These are phyloP conservation scores for Chaetogeoica ovagalla DNA, from an alignment of 2,888 invertebrate genomes.

Conservation along the genomic window DNA sequence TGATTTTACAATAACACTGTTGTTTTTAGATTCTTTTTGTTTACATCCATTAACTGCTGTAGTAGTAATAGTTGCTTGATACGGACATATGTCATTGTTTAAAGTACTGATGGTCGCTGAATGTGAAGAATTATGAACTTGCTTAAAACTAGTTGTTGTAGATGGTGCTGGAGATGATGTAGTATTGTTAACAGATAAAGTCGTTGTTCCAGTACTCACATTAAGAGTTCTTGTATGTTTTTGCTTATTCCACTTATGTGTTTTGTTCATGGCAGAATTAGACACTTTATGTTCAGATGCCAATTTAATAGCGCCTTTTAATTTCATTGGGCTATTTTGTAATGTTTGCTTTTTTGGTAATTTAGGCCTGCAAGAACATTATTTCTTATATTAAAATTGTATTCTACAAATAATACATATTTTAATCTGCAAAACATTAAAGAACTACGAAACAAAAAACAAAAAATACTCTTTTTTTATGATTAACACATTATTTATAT, in stretches of 20 bases:
- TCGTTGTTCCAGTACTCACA: conserved; percentile 3
- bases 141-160: conserved; percentile 24
- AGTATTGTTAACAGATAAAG: conserved; percentile 23
- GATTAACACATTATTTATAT: too few relatives aligned
- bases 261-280: conserved; percentile 41
- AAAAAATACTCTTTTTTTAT: background rate
- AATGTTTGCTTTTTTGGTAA: conserved; percentile 38
- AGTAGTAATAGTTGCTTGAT: conserved; percentile 39
- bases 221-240: conserved; percentile 16
- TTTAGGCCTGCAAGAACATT: conserved; percentile 32
- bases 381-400: conserved; percentile 1
- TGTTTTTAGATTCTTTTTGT: conserved; percentile 35
- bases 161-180: conserved; percentile 10
- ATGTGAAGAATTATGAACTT: conserved; percentile 13
- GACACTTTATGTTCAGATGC: conserved; percentile 51
- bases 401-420: background rate
- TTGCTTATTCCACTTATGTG: conserved; percentile 35
- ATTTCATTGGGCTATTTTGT: conserved; percentile 44
- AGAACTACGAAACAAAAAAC: background rate
- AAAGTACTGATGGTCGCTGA: conserved; percentile 25
- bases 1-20: conserved; percentile 40
- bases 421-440: background rate
- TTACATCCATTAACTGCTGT: conserved; percentile 35
- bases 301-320: conserved; percentile 41
- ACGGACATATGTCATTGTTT: conserved; percentile 42